Evolutionary conservation across 2,797 vertebrate genomes (phyloP).

Genomic region (Manis javanica): DNA sequence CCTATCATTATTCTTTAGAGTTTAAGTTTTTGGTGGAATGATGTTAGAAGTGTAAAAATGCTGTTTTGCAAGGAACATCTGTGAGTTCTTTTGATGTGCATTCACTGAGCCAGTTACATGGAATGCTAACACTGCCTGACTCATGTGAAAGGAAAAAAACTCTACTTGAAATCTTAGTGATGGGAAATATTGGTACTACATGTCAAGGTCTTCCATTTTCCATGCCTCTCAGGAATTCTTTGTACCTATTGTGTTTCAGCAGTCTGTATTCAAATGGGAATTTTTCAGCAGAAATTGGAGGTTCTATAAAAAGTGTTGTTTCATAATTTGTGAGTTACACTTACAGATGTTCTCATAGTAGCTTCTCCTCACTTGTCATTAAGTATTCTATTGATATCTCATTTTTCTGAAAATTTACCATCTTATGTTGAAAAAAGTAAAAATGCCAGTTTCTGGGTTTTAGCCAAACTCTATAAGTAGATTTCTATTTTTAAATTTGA

Average conservation of each 20-base stretch:
- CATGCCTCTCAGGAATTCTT: slow-evolving; percentile 10
- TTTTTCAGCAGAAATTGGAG: slow-evolving; percentile 22
- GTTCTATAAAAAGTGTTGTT: slow-evolving; percentile 20
- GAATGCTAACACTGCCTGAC: neutral
- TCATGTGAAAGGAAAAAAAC: neutral
- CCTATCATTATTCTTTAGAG: neutral
- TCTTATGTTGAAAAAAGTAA: slow-evolving; percentile 18
- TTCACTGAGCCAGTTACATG: neutral
- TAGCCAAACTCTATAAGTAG: neutral
- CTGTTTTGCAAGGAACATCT: neutral
- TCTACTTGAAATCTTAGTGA: neutral
- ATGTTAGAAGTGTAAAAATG: neutral
- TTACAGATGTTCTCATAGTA: neutral
- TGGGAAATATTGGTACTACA: neutral
- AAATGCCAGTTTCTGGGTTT: neutral
- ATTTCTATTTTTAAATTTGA: slow-evolving; percentile 46
- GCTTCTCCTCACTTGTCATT: neutral
- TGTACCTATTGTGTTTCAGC: neutral
- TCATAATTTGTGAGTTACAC: slow-evolving; percentile 28
- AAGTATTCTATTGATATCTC: neutral
- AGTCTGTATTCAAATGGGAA: slow-evolving; percentile 32
- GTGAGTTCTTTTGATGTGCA: neutral
- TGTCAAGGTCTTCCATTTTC: slow-evolving; percentile 19
- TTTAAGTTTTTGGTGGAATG: neutral
- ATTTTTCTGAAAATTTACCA: slow-evolving; percentile 44